These are phyloP conservation scores for Coenobita brevimanus DNA, from an alignment of 1,140 invertebrate genomes.

Conservation along the genomic window DNA sequence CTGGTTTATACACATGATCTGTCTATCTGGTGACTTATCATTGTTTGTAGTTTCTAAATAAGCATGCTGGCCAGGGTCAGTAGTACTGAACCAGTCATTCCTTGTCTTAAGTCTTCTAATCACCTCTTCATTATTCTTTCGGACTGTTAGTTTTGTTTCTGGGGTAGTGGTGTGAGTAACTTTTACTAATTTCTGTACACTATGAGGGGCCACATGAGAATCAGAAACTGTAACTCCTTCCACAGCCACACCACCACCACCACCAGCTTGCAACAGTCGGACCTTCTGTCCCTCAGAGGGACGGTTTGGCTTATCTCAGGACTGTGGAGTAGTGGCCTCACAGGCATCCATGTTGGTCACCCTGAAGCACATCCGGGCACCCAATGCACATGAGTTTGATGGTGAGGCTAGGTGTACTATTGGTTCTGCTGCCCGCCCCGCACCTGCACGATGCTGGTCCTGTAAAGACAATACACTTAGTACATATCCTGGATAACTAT, in stretches of 20 bases:
- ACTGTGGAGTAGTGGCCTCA: conserved; percentile 59
- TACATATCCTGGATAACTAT: no score
- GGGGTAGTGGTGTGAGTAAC: neutral
- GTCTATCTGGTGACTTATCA: neutral
- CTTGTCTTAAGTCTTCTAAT: conserved; percentile 23
- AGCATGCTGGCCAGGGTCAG: neutral
- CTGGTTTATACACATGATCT: conserved; percentile 11
- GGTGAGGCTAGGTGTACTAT: conserved; percentile 66
- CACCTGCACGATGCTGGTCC: neutral
- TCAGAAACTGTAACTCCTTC: neutral
- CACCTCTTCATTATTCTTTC: neutral
- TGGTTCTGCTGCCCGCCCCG: conserved; percentile 36
- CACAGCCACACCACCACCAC: conserved; percentile 2
- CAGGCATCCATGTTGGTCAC: conserved; percentile 67
- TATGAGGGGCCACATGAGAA: neutral
- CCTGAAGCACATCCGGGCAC: conserved; percentile 66
- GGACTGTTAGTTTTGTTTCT: neutral
- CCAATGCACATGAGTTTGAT: conserved; percentile 63
- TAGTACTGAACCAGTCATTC: conserved; percentile 39
- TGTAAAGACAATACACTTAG: neutral
- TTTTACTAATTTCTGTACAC: neutral
- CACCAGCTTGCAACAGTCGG: neutral
- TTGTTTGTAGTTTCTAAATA: neutral
- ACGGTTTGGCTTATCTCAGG: conserved; percentile 61
- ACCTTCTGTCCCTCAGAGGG: conserved; percentile 35